These are phyloP conservation scores for Cervus canadensis DNA, from an alignment of 2,113 vertebrate species.

Conservation along the genomic window DNA sequence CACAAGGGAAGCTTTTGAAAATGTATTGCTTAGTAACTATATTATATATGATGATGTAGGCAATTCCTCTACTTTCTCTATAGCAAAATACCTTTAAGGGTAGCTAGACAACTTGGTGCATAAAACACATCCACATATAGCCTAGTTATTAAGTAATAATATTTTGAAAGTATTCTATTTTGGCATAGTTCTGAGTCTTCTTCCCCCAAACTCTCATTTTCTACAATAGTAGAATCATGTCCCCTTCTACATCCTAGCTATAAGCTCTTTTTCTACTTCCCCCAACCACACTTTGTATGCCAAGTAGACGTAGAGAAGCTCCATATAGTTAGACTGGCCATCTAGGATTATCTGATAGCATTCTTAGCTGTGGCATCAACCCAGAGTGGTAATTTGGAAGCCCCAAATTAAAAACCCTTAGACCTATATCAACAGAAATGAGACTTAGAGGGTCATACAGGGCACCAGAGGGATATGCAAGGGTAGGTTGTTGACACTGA, in stretches of 20 bases:
- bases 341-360: not conserved
- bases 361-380: not conserved
- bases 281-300: not conserved
- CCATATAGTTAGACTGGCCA: not conserved
- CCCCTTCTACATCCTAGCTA: not conserved
- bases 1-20: not conserved
- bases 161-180: conserved; percentile 10
- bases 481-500: not conserved
- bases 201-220: not conserved
- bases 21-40: not conserved
- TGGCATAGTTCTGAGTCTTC: not conserved
- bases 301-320: not conserved
- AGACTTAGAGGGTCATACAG: not conserved
- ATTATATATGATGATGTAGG: not conserved
- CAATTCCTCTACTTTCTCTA: not conserved
- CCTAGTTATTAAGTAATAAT: not conserved
- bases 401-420: not conserved
- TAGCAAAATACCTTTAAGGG: not conserved
- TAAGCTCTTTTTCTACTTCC: not conserved
- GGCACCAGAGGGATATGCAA: not conserved
- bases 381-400: not conserved
- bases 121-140: not conserved
- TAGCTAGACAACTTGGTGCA: not conserved
- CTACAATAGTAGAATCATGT: not conserved
- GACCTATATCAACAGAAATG: not conserved